Evolutionary conservation across 2,797 vertebrate genomes (phyloP).

Genomic region (Scolopax bukidnonensis): DNA sequence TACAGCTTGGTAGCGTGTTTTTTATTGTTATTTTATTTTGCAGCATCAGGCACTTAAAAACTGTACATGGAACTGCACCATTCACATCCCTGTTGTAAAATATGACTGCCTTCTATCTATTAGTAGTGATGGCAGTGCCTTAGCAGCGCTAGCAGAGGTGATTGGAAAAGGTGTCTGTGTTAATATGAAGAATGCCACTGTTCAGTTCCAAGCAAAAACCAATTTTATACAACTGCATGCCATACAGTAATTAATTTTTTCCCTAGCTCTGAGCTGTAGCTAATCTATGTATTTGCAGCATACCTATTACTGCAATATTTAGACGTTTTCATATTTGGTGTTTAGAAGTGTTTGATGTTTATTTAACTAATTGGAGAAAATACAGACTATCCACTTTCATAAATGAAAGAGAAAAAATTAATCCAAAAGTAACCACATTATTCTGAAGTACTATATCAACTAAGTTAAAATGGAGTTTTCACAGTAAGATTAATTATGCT

Average conservation of each 20-base stretch:
- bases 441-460: not conserved
- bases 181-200: not conserved
- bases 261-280: not conserved
- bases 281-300: not conserved
- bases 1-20: not conserved
- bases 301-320: not conserved
- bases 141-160: not conserved
- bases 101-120: not conserved
- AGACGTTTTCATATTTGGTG: not conserved
- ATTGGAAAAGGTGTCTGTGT: not conserved
- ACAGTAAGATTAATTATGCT: conserved; percentile 21
- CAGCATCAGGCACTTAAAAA: not conserved
- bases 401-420: conserved; percentile 34
- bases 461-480: conserved; percentile 30
- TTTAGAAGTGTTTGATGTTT: conserved; percentile 18
- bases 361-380: conserved; percentile 31
- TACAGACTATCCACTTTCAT: not conserved
- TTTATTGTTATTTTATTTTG: not conserved
- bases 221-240: not conserved
- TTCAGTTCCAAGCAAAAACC: not conserved
- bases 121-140: not conserved
- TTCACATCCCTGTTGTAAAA: not conserved
- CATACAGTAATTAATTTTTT: not conserved
- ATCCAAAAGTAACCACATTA: not conserved
- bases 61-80: not conserved